Percentiles rank a stretch among this genome's conserved stretches.
phyloP scores from a whole-genome alignment of 2,888 invertebrate genomes.

The Xylophagus ater region DNA sequence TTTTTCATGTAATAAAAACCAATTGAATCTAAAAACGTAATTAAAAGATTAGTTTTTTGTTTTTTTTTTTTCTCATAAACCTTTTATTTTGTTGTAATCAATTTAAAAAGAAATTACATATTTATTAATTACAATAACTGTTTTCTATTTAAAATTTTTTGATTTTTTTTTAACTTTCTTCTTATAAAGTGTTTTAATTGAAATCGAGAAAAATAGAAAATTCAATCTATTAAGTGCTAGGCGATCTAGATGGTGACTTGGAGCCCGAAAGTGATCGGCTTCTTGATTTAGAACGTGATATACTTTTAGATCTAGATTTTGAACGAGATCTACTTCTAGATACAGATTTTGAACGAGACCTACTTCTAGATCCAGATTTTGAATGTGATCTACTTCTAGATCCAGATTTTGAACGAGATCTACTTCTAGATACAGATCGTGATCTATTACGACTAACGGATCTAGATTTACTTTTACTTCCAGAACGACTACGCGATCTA shows the following conservation, averaged over 20 bases:
- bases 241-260: conserved; percentile 13
- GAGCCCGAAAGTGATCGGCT: conserved; percentile 29
- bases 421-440: conserved; percentile 33
- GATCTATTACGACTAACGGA: conserved; percentile 38
- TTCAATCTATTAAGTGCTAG: too few relatives aligned
- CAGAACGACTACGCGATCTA: conserved; percentile 28
- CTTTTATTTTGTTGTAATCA: too few relatives aligned
- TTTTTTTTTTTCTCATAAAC: too few relatives aligned
- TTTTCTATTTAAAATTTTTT: too few relatives aligned
- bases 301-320: conserved; percentile 35
- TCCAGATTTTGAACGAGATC: conserved; percentile 9
- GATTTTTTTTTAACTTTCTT: too few relatives aligned
- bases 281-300: conserved; percentile 23
- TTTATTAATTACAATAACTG: too few relatives aligned
- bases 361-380: conserved; percentile 9
- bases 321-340: conserved; percentile 34
- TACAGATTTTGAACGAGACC: conserved; percentile 30
- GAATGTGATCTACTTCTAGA: conserved; percentile 13
- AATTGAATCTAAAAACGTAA: too few relatives aligned
- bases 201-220: too few relatives aligned
- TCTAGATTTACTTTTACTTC: conserved; percentile 25
- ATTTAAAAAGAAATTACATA: too few relatives aligned
- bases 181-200: too few relatives aligned
- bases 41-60: too few relatives aligned
- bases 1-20: too few relatives aligned